A percentile compares a stretch with the other conserved stretches of the same genome.
These are phyloP conservation scores for Prionailurus viverrinus DNA, from an alignment of 2,113 vertebrate species.

Conservation along the genomic window DNA sequence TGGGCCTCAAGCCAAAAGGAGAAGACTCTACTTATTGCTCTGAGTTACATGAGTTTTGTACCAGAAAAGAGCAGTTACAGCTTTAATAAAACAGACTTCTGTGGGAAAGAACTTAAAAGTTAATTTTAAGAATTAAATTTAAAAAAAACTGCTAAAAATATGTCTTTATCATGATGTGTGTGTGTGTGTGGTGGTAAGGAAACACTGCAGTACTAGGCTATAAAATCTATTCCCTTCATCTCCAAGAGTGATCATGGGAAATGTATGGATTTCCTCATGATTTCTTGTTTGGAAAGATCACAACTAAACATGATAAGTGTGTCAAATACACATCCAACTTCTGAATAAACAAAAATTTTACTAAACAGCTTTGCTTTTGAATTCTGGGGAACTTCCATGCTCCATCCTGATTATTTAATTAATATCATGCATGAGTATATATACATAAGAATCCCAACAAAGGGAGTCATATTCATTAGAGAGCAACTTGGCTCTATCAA, in stretches of 20 bases:
- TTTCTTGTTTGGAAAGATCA: background rate
- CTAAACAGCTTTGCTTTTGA: background rate
- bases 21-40: background rate
- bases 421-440: background rate
- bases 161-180: background rate
- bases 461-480: background rate
- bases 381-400: background rate
- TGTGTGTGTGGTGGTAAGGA: background rate
- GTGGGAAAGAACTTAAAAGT: background rate
- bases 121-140: background rate
- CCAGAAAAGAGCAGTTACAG: background rate
- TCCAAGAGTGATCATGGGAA: background rate
- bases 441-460: background rate
- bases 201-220: background rate
- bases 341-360: background rate
- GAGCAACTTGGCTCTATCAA: background rate
- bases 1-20: background rate
- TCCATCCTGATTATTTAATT: background rate
- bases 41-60: background rate
- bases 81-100: background rate
- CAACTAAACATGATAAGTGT: background rate
- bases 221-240: background rate
- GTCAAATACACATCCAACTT: background rate
- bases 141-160: background rate
- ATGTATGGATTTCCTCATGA: background rate